A percentile compares a stretch with the other conserved stretches of the same genome.
Evolutionary conservation across 2,888 invertebrate genomes (phyloP).

Genomic region (Caenorhabditis macrosperma): DNA sequence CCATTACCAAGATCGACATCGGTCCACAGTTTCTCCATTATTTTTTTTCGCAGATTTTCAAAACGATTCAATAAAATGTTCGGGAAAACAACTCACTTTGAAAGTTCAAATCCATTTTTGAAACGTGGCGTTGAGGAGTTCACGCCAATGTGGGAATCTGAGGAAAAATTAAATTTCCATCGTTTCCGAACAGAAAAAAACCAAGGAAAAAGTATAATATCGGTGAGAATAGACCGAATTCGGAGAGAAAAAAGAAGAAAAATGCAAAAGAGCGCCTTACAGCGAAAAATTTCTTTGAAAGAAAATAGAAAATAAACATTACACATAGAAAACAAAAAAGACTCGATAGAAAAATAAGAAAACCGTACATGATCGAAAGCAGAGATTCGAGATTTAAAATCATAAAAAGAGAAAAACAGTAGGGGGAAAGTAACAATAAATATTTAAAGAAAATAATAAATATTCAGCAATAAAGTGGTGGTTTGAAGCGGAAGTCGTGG

Average conservation of each 20-base stretch:
- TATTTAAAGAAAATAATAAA: background rate
- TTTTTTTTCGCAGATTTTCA: conserved; percentile 1
- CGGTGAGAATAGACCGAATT: no score
- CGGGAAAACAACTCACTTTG: conserved; percentile 63
- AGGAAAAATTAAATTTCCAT: background rate
- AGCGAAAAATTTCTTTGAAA: no score
- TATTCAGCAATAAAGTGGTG: background rate
- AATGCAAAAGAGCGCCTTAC: no score
- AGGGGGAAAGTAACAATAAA: conserved; percentile 8
- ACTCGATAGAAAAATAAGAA: no score
- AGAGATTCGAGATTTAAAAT: no score
- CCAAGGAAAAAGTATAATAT: no score
- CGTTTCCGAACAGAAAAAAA: conserved; percentile 4
- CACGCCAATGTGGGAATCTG: conserved; percentile 9
- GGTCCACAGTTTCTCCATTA: conserved; percentile 34
- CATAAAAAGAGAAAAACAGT: conserved; percentile 1
- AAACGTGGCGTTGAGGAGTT: background rate
- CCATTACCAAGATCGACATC: conserved; percentile 50
- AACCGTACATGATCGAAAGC: no score
- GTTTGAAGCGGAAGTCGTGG: background rate
- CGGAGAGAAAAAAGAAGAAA: no score
- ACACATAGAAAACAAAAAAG: no score
- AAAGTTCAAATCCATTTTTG: conserved; percentile 67
- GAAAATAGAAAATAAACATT: no score
- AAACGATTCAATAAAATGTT: background rate